Percentiles rank a stretch among this genome's conserved stretches.
These are phyloP conservation scores for Patella ulyssiponensis DNA, from an alignment of 2,888 invertebrate species.

Conservation along the genomic window DNA sequence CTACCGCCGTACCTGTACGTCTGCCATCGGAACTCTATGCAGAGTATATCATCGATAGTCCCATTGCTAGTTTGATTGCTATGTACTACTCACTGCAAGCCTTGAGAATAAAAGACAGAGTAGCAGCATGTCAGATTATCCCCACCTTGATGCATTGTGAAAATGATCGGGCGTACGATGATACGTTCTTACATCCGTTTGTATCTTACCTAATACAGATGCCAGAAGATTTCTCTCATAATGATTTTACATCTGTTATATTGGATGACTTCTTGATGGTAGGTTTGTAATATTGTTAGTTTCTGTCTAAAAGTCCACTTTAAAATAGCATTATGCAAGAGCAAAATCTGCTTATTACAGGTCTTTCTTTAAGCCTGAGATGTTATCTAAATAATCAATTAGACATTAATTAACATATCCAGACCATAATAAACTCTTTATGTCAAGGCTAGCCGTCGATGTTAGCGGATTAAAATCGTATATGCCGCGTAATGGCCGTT, in stretches of 20 bases:
- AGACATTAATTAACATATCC: too few species aligned
- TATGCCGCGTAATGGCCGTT: too few species aligned
- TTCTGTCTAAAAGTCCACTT: too few species aligned
- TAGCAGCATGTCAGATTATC: constrained; percentile 86
- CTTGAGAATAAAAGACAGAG: constrained; percentile 84
- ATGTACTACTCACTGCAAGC: constrained; percentile 93
- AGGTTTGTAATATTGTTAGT: constrained; percentile 26
- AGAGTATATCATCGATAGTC: constrained; percentile 87
- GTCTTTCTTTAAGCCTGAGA: too few species aligned
- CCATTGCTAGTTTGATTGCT: constrained; percentile 91
- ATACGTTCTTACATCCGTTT: constrained; percentile 93
- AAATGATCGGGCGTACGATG: constrained; percentile 92
- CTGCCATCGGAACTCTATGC: constrained; percentile 87
- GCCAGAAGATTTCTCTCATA: constrained; percentile 92
- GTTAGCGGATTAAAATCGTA: too few species aligned
- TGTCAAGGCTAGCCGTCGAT: too few species aligned
- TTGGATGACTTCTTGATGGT: constrained; percentile 96
- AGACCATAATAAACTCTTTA: too few species aligned
- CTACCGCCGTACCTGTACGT: constrained; percentile 79
- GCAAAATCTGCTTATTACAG: too few species aligned
- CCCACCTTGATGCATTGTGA: constrained; percentile 89
- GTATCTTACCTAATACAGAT: constrained; percentile 88
- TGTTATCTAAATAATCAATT: too few species aligned
- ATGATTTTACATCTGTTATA: constrained; percentile 94
- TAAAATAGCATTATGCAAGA: too few species aligned